Percentiles rank a stretch among this genome's conserved stretches.
Evolutionary conservation across 1,140 invertebrate species (phyloP).

Genomic region (Contarinia nasturtii): DNA sequence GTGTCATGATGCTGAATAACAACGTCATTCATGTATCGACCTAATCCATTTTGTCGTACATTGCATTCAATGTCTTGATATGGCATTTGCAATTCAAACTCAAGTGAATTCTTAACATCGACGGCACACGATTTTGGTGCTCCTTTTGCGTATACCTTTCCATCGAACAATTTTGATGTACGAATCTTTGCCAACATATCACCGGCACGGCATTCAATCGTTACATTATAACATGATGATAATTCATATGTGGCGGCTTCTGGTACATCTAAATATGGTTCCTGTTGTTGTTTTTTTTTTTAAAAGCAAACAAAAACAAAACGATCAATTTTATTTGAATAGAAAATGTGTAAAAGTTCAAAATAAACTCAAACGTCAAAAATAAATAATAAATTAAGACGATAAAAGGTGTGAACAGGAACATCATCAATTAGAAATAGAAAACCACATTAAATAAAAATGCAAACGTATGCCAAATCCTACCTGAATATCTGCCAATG

Average conservation of each 20-base stretch:
- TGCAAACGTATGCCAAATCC: slow-evolving; percentile 3
- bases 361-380: not conserved
- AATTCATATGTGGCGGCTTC: slow-evolving; percentile 82
- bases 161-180: slow-evolving; percentile 81
- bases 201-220: slow-evolving; percentile 74
- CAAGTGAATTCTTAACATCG: slow-evolving; percentile 63
- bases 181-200: slow-evolving; percentile 85
- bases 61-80: slow-evolving; percentile 83
- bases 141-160: slow-evolving; percentile 85
- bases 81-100: slow-evolving; percentile 77
- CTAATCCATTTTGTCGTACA: slow-evolving; percentile 64
- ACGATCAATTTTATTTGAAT: not conserved
- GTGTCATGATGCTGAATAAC: slow-evolving; percentile 89
- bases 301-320: too few relatives aligned
- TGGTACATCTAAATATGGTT: slow-evolving; percentile 74
- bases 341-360: not conserved
- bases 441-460: not conserved
- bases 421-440: not conserved
- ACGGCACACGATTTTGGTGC: slow-evolving; percentile 79
- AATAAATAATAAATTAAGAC: not conserved
- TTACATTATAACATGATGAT: slow-evolving; percentile 86
- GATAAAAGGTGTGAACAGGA: not conserved
- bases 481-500: slow-evolving; percentile 71
- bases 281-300: slow-evolving; percentile 36
- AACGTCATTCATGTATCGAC: slow-evolving; percentile 71